A percentile compares a stretch with the other conserved stretches of the same genome.
These are phyloP conservation scores for Vulpes ferrilata DNA, from an alignment of 2,113 vertebrate species.

Conservation along the genomic window DNA sequence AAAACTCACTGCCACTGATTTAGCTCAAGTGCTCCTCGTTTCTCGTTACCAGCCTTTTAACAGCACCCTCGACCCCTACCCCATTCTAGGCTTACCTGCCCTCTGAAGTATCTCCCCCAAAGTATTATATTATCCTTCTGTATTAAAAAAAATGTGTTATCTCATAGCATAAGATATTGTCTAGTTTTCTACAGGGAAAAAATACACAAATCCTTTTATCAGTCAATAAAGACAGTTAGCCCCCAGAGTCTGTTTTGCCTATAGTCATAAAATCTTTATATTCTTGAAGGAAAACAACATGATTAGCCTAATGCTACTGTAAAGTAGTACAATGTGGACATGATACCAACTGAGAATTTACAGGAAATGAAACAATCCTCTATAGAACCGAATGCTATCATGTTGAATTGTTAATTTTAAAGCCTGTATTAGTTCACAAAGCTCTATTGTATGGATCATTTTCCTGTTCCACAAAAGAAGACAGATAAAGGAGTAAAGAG, in stretches of 20 bases:
- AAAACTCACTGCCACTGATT: not conserved
- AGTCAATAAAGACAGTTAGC: not conserved
- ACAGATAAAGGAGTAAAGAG: not conserved
- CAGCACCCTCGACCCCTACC: not conserved
- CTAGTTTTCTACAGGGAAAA: not conserved
- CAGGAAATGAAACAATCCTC: not conserved
- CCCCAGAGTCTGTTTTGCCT: slow-evolving; percentile 36
- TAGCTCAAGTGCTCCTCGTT: not conserved
- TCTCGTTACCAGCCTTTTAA: not conserved
- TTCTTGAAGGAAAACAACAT: not conserved
- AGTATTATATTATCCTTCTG: not conserved
- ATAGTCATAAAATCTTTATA: slow-evolving; percentile 6
- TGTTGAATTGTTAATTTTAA: slow-evolving; percentile 41
- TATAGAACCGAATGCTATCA: not conserved
- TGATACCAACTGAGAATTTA: slow-evolving; percentile 30
- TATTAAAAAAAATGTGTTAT: not conserved
- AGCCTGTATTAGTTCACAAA: not conserved
- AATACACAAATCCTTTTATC: not conserved
- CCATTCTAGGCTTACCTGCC: not conserved
- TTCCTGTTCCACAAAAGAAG: not conserved
- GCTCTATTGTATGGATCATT: not conserved
- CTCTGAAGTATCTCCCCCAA: not conserved
- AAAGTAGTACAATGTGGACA: not conserved
- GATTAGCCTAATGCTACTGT: slow-evolving; percentile 63
- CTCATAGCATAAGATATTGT: not conserved